Conservation (phyloP, 1,140 invertebrate genomes). For the Trissolcus basalis region DNA sequence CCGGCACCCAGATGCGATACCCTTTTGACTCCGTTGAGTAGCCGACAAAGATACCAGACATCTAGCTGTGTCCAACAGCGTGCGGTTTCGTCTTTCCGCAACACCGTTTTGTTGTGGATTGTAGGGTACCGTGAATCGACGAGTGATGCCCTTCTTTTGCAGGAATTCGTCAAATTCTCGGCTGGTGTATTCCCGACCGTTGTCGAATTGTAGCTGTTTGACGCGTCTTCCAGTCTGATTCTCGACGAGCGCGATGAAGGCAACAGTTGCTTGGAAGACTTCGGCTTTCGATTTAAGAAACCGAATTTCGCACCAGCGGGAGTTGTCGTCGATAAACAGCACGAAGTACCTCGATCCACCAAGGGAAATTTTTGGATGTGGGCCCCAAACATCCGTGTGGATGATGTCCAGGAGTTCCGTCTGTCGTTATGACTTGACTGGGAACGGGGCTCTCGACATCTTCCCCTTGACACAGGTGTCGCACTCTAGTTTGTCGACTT, state of each 20-base stretch:
- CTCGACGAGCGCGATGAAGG: too few species aligned
- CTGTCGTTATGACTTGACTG: slow-evolving; percentile 1
- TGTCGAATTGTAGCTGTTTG: slow-evolving; percentile 60
- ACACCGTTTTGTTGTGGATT: slow-evolving; percentile 36
- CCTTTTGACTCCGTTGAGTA: slow-evolving; percentile 22
- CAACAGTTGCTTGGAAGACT: too few species aligned
- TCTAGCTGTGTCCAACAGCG: slow-evolving; percentile 49
- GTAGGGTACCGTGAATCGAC: slow-evolving; percentile 25
- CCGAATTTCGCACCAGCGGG: too few species aligned
- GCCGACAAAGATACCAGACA: slow-evolving; percentile 44
- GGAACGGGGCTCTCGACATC: slow-evolving; percentile 13
- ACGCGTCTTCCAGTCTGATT: slow-evolving; percentile 43
- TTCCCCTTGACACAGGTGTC: slow-evolving; percentile 20
- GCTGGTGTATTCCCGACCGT: slow-evolving; percentile 63
- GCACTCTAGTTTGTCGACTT: slow-evolving; percentile 12
- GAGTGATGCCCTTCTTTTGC: slow-evolving; percentile 13
- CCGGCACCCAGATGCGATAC: slow-evolving; percentile 5
- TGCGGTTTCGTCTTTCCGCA: slow-evolving; percentile 55
- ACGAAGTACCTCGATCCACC: slow-evolving; percentile 12
- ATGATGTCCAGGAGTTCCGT: slow-evolving; percentile 10
- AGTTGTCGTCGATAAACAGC: too few species aligned
- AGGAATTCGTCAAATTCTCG: slow-evolving; percentile 51
- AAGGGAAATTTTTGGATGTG: slow-evolving; percentile 12
- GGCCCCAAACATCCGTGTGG: too few species aligned
- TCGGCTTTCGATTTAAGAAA: too few species aligned